Evolutionary conservation across 2,888 invertebrate genomes (phyloP).

Genomic region (Dasypolia templi): DNA sequence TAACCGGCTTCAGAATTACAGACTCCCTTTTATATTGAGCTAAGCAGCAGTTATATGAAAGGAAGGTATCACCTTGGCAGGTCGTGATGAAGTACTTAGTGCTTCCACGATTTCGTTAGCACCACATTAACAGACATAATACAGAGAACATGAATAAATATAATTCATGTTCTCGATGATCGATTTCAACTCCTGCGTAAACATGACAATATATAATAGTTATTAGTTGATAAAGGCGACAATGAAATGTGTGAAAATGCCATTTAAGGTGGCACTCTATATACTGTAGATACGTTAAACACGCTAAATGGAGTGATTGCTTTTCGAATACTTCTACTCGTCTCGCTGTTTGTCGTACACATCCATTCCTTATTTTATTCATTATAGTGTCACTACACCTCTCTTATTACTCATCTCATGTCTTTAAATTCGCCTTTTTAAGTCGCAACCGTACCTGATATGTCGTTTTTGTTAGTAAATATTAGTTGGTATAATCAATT

Average conservation of each 20-base stretch:
- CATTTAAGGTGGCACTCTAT: background rate
- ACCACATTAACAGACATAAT: constrained; percentile 1
- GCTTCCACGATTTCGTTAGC: constrained; percentile 43
- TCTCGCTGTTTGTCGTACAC: background rate
- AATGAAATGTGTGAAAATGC: background rate
- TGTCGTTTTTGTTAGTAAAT: background rate
- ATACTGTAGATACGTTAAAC: background rate
- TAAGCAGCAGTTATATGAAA: constrained; percentile 54
- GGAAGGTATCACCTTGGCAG: constrained; percentile 56
- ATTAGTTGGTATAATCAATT: no score
- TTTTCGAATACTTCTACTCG: background rate
- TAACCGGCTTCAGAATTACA: constrained; percentile 19
- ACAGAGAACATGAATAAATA: constrained; percentile 28
- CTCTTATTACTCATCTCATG: background rate
- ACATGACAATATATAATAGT: constrained; percentile 23
- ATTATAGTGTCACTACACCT: background rate
- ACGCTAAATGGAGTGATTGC: background rate
- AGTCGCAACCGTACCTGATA: background rate
- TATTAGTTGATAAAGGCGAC: constrained; percentile 11
- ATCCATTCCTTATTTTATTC: background rate
- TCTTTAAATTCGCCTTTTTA: background rate
- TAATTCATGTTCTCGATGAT: no score
- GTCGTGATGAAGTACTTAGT: constrained; percentile 57
- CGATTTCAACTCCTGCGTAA: background rate
- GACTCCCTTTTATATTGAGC: constrained; percentile 30